These are phyloP conservation scores for Scaptomyza reducta DNA, from an alignment of 2,888 invertebrate species.

Conservation along the genomic window DNA sequence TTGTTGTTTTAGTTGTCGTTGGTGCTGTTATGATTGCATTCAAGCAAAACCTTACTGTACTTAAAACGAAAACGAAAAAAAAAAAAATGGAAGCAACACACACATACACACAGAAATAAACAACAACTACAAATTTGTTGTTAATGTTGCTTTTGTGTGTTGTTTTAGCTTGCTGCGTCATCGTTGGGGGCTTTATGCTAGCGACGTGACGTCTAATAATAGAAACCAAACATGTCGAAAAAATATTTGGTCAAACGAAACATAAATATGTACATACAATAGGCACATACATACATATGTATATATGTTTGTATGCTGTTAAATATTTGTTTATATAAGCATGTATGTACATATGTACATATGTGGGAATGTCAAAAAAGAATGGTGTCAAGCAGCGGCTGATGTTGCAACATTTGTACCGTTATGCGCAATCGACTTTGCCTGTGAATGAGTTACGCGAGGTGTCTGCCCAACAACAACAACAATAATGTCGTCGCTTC, in stretches of 20 bases:
- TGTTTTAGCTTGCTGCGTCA: conserved; percentile 51
- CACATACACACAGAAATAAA: neutral
- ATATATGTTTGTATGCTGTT: conserved; percentile 8
- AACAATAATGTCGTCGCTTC: neutral
- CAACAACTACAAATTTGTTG: conserved; percentile 22
- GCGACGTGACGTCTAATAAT: conserved; percentile 66
- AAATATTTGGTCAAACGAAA: conserved; percentile 63
- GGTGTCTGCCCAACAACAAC: neutral
- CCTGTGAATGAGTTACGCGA: neutral
- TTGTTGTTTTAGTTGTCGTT: conserved; percentile 13
- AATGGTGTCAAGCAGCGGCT: conserved; percentile 25
- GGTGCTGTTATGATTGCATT: conserved; percentile 10
- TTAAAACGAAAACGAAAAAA: conserved; percentile 30
- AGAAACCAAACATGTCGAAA: conserved; percentile 57
- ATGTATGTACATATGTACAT: neutral
- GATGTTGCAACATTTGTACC: conserved; percentile 41
- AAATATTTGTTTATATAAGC: conserved; percentile 14
- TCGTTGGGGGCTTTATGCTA: conserved; percentile 37
- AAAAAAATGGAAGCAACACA: conserved; percentile 15
- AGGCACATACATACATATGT: too few species aligned
- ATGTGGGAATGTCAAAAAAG: conserved; percentile 20
- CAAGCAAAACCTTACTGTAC: conserved; percentile 43
- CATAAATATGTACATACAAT: too few species aligned
- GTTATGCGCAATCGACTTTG: conserved; percentile 59
- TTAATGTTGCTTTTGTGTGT: conserved; percentile 24